A percentile compares a stretch with the other conserved stretches of the same genome.
Conservation (phyloP, 2,797 vertebrate genomes). For the Xenopus petersii region DNA sequence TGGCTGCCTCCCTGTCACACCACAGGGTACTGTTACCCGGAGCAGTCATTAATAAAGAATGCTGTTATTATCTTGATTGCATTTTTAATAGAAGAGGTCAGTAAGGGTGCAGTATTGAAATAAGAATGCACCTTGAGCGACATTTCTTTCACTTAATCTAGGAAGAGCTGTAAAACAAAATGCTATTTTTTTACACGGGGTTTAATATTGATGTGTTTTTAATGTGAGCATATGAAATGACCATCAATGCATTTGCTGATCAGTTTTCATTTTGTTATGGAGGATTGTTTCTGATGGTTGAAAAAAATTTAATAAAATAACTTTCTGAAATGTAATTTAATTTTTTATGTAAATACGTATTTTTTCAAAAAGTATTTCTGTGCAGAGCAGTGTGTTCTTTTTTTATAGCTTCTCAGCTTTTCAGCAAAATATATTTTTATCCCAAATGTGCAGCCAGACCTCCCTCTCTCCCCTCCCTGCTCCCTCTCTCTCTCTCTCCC, state of each 20-base stretch:
- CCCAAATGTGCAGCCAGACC: slow-evolving; percentile 14
- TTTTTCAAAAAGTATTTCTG: too few species aligned
- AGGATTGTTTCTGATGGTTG: too few species aligned
- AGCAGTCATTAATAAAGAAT: slow-evolving; percentile 87
- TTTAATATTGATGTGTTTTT: neutral
- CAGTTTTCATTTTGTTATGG: too few species aligned
- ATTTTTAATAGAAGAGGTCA: slow-evolving; percentile 66
- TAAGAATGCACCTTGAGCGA: too few species aligned
- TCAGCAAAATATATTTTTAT: neutral
- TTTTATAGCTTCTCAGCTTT: neutral
- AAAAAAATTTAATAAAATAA: neutral
- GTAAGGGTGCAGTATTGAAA: slow-evolving; percentile 60
- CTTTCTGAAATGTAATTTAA: neutral
- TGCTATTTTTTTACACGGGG: slow-evolving; percentile 26
- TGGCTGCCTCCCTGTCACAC: slow-evolving; percentile 64
- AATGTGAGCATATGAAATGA: too few species aligned
- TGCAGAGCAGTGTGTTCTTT: too few species aligned
- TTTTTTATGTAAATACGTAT: too few species aligned
- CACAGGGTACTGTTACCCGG: slow-evolving; percentile 77
- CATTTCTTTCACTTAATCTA: too few species aligned
- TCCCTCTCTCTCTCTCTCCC: too few species aligned
- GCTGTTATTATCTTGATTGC: slow-evolving; percentile 87
- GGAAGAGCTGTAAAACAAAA: too few species aligned
- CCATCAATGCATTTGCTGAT: too few species aligned
- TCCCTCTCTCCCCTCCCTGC: neutral